Conservation (phyloP, 2,797 vertebrate species). For the Sebastes nivosus region DNA sequence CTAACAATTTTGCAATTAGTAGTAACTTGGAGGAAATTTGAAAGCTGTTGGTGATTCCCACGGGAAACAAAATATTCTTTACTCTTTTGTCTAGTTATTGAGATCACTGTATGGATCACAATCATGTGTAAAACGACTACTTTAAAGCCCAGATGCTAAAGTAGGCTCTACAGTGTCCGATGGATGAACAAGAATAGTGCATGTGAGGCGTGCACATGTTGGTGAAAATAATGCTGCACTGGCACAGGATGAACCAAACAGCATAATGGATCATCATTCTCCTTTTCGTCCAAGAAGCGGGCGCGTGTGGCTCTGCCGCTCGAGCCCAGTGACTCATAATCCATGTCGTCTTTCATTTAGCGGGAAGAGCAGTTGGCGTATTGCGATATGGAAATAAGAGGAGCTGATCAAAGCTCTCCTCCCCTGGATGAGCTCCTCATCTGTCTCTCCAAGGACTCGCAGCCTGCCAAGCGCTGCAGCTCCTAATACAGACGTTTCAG, state of each 20-base stretch:
- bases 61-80: background rate
- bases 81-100: background rate
- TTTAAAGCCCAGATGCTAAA: background rate
- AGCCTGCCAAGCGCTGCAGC: conserved; percentile 66
- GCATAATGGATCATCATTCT: conserved; percentile 44
- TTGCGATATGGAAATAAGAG: conserved; percentile 78
- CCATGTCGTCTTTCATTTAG: conserved; percentile 72
- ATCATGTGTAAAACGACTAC: background rate
- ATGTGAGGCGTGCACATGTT: conserved; percentile 8
- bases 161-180: background rate
- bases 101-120: background rate
- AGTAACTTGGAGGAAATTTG: too few relatives aligned
- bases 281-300: conserved; percentile 29
- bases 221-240: conserved; percentile 7
- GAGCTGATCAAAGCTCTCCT: conserved; percentile 80
- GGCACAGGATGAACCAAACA: conserved; percentile 28
- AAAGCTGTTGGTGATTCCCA: background rate
- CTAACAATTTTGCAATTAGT: too few relatives aligned
- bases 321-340: conserved; percentile 69
- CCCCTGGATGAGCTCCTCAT: conserved; percentile 71
- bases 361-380: conserved; percentile 59
- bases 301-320: conserved; percentile 31
- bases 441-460: conserved; percentile 74
- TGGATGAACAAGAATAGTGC: background rate
- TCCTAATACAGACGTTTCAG: conserved; percentile 77